These are phyloP conservation scores for Ceratosolen fusciceps DNA, from an alignment of 1,140 invertebrate species.

Conservation along the genomic window DNA sequence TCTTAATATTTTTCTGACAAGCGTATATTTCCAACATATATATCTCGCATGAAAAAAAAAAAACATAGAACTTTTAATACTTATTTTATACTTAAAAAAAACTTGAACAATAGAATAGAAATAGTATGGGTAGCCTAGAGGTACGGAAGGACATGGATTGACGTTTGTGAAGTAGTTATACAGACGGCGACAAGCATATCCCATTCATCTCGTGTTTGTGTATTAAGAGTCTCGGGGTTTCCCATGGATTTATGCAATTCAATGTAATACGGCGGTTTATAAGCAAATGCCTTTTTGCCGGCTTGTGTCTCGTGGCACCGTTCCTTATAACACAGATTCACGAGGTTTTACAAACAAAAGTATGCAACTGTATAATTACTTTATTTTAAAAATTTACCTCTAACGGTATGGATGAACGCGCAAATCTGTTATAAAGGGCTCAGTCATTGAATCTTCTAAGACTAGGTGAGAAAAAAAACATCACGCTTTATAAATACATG, in stretches of 20 bases:
- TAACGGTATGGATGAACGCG: no score
- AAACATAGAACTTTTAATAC: not conserved
- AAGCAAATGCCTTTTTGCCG: no score
- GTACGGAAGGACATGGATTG: not conserved
- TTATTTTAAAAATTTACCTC: no score
- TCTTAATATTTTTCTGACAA: not conserved
- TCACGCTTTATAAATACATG: no score
- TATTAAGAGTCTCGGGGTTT: not conserved
- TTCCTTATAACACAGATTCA: not conserved
- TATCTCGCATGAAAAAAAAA: not conserved
- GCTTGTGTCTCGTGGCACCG: not conserved
- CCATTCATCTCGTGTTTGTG: not conserved
- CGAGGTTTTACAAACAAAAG: no score
- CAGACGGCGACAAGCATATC: constrained; percentile 15
- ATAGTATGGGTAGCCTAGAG: not conserved
- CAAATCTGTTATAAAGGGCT: no score
- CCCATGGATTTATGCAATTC: not conserved
- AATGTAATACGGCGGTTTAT: not conserved
- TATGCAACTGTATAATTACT: no score
- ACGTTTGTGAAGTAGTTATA: no score
- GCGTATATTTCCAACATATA: not conserved
- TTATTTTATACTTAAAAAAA: not conserved
- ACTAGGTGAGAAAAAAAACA: no score
- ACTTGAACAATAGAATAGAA: not conserved
- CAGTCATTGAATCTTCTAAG: no score